These are phyloP conservation scores for Macrosteles quadrilineatus DNA, from an alignment of 1,140 invertebrate genomes.

Conservation along the genomic window DNA sequence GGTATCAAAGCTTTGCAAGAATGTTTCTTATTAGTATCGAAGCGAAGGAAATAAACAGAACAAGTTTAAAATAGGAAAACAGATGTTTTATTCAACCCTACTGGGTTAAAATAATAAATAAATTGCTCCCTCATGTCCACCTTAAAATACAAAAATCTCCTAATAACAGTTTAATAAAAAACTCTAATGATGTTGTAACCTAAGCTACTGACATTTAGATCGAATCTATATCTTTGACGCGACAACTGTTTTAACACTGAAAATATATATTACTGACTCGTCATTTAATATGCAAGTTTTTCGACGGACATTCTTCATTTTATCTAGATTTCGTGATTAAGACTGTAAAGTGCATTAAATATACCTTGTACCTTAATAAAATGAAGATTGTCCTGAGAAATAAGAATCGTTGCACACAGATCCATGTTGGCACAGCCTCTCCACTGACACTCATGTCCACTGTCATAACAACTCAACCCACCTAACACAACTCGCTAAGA, in stretches of 20 bases:
- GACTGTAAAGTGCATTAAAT: background rate
- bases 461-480: background rate
- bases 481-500: background rate
- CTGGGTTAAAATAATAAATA: constrained; percentile 26
- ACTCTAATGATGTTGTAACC: constrained; percentile 18
- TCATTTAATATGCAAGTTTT: background rate
- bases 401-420: constrained; percentile 20
- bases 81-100: constrained; percentile 24
- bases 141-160: constrained; percentile 20
- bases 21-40: no score
- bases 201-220: constrained; percentile 24
- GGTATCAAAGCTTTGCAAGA: no score
- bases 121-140: constrained; percentile 22
- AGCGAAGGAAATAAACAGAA: background rate
- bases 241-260: constrained; percentile 16
- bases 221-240: constrained; percentile 20
- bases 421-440: background rate
- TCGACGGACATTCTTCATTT: background rate
- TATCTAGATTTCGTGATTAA: background rate
- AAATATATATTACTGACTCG: background rate
- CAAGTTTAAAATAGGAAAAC: constrained; percentile 10
- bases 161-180: constrained; percentile 21
- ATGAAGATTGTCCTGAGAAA: constrained; percentile 17
- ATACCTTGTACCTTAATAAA: background rate
- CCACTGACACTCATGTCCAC: no score